Conservation (phyloP, 1,140 invertebrate species). For the Brachionus calyciflorus region DNA sequence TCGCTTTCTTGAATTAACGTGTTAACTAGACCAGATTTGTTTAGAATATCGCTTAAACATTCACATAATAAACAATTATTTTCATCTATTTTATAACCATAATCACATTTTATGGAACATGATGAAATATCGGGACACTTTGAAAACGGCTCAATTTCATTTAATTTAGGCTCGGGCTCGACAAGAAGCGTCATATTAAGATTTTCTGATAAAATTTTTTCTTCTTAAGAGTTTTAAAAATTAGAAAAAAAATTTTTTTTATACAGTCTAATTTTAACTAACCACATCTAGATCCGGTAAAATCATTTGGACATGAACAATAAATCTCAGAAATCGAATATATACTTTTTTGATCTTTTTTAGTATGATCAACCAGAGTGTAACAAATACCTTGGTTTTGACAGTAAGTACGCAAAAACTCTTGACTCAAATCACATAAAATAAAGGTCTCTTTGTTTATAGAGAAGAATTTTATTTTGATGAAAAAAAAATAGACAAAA, state of each 20-base stretch:
- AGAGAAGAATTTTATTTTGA: background rate
- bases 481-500: background rate
- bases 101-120: conserved; percentile 36
- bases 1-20: background rate
- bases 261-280: background rate
- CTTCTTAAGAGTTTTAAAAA: background rate
- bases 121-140: background rate
- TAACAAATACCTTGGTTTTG: conserved; percentile 39
- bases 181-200: background rate
- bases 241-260: background rate
- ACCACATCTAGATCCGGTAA: conserved; percentile 23
- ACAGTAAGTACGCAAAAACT: conserved; percentile 17
- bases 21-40: background rate
- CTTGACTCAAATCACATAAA: conserved; percentile 42
- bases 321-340: conserved; percentile 30
- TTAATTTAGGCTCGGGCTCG: background rate
- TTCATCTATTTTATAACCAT: conserved; percentile 26
- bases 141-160: no score
- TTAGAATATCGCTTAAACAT: conserved; percentile 30
- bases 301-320: conserved; percentile 42
- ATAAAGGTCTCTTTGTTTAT: conserved; percentile 16
- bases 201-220: background rate
- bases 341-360: background rate
- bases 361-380: conserved; percentile 1
- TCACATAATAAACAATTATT: conserved; percentile 39